Base-by-base conservation (phyloP, 2,888 invertebrate genomes). In the Scelioninae gen. 2 region DNA sequence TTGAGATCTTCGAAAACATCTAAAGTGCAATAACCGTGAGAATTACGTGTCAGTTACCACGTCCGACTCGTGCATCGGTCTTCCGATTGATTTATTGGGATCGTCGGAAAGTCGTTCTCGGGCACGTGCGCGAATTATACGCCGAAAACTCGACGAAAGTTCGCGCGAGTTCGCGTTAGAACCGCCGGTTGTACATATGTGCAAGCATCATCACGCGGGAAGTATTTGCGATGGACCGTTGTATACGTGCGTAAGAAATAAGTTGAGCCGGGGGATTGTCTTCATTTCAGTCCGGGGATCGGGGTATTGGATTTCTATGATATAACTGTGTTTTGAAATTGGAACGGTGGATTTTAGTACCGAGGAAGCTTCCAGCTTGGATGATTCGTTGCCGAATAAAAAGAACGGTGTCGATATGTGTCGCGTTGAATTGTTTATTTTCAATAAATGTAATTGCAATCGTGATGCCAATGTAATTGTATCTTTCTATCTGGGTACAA, bases 81-180 rank as follows among this genome's bases (percentile, higher is more conserved):
- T 57, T 65, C 11, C 55, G 48, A 72, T 61, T 72, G 72, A 72
- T 72, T 61, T 61, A 67, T 67, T 48, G 61, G 53, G 22, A 67
- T 41, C 39, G 46, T 48, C 11, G 28, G 28, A 31, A 64, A 55
- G 53, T 65, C 55, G 41, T 55, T 53, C 11, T 18, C n/a, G 37
- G 48, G 53, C 67, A 72, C 72, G 72, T 71, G 52, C 55, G 16
- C 61, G 55, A 53, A 61, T 69, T 48, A 55, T 53, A 69, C 53
- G 48, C 19, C 55, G 35, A 60, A 55, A 61, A 35, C 61, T 53
- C 22, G 45, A 16, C 43, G 28, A 43, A 50, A 60, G 28, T 60
- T 53, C 9, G 39, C 16, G 28, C 48, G 37, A 61, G 60, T 48
- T 64, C 64, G 37, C 37, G 13, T 50, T 52, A 25, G 41, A 52